Conservation (phyloP, 2,888 invertebrate genomes). For the Cyrtodaria siliqua region DNA sequence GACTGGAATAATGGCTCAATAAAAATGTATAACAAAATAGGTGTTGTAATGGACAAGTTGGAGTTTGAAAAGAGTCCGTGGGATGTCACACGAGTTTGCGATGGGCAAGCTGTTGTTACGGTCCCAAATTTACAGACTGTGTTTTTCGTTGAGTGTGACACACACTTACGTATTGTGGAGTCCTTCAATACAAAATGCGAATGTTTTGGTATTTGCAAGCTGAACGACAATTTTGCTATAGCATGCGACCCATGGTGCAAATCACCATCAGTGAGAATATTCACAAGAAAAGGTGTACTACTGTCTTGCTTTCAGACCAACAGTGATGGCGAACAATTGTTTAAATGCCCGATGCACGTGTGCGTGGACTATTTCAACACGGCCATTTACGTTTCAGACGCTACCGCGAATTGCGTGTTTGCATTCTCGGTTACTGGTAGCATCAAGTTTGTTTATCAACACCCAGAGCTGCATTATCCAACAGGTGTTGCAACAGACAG, state of each 20-base stretch:
- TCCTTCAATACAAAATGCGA: constrained; percentile 43
- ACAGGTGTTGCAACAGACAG: constrained; percentile 58
- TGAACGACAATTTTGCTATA: constrained; percentile 40
- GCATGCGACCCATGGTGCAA: constrained; percentile 60
- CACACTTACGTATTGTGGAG: constrained; percentile 36
- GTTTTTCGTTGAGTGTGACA: constrained; percentile 53
- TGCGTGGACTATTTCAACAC: constrained; percentile 51
- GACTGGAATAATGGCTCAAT: constrained; percentile 55
- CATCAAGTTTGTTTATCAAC: constrained; percentile 42
- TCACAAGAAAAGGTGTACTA: constrained; percentile 31
- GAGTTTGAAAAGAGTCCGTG: constrained; percentile 49
- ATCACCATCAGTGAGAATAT: constrained; percentile 41
- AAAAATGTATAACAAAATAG: constrained; percentile 50
- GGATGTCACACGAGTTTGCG: constrained; percentile 41
- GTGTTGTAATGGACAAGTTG: constrained; percentile 43
- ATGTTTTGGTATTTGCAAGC: constrained; percentile 57
- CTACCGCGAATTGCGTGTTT: constrained; percentile 44
- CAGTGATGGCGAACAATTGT: constrained; percentile 26
- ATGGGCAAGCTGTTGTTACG: constrained; percentile 48
- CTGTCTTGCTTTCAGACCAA: constrained; percentile 25
- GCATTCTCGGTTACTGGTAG: constrained; percentile 42
- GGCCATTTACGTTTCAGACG: constrained; percentile 53
- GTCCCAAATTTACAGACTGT: constrained; percentile 50
- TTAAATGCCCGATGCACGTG: constrained; percentile 58
- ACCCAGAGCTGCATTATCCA: constrained; percentile 46